Evolutionary conservation across 2,113 vertebrate species (phyloP).

Genomic region (Cyprinodon tularosa): DNA sequence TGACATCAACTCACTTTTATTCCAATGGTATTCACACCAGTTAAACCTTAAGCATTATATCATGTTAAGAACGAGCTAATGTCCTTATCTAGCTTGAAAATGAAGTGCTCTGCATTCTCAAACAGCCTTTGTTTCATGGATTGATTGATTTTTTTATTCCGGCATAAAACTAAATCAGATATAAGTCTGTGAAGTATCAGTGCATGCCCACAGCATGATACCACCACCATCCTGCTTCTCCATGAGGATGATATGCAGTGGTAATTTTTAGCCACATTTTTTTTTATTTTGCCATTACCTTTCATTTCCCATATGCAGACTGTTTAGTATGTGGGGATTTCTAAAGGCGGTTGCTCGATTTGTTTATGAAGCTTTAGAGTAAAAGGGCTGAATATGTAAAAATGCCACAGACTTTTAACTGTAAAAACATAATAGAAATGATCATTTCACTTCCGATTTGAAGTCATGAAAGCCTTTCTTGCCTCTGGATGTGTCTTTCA

Average conservation of each 20-base stretch:
- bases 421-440: neutral
- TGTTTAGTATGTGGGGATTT: neutral
- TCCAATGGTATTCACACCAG: neutral
- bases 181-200: no score
- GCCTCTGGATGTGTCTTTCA: neutral
- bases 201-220: no score
- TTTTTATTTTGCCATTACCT: neutral
- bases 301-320: neutral
- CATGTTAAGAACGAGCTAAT: no score
- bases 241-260: neutral
- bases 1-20: neutral
- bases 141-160: no score
- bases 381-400: neutral
- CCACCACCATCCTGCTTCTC: neutral
- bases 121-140: no score
- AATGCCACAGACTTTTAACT: neutral
- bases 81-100: no score
- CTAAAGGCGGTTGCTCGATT: neutral
- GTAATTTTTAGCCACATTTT: neutral
- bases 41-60: neutral
- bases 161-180: no score
- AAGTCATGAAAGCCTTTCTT: neutral
- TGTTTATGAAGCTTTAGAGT: neutral
- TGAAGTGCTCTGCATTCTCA: no score
- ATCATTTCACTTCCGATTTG: neutral